These are phyloP conservation scores for Euplagia quadripunctaria DNA, from an alignment of 2,888 invertebrate genomes.

Conservation along the genomic window DNA sequence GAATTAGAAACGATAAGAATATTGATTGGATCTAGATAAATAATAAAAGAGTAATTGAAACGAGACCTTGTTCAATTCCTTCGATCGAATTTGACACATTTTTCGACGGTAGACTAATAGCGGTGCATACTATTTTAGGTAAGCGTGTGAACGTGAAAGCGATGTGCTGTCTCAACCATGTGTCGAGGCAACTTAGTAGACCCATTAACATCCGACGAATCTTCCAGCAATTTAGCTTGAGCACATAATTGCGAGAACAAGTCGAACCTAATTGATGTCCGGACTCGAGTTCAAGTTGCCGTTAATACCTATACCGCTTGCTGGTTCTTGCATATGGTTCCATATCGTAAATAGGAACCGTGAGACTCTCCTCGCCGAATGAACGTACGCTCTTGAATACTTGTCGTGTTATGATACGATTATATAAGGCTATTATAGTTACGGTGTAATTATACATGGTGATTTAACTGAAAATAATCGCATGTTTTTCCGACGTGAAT, in stretches of 20 bases:
- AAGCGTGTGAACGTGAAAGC: slow-evolving; percentile 41
- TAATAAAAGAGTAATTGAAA: slow-evolving; percentile 10
- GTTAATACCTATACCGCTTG: slow-evolving; percentile 63
- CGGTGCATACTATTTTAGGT: slow-evolving; percentile 12
- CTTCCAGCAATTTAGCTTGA: slow-evolving; percentile 84
- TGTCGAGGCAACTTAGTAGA: slow-evolving; percentile 74
- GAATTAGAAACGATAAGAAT: neutral
- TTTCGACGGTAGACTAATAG: neutral
- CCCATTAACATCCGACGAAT: slow-evolving; percentile 81
- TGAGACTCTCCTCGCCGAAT: slow-evolving; percentile 39
- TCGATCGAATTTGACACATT: slow-evolving; percentile 3
- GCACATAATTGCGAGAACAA: slow-evolving; percentile 86
- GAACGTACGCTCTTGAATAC: slow-evolving; percentile 21
- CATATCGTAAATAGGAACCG: slow-evolving; percentile 46
- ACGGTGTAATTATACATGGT: slow-evolving; percentile 39
- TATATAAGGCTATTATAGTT: slow-evolving; percentile 33
- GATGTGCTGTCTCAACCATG: slow-evolving; percentile 56
- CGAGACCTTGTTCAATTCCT: slow-evolving; percentile 2
- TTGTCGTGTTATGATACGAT: slow-evolving; percentile 40
- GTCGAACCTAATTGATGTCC: slow-evolving; percentile 83
- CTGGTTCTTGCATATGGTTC: slow-evolving; percentile 63
- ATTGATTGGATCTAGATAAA: neutral
- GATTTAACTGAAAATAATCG: slow-evolving; percentile 36
- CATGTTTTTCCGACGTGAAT: slow-evolving; percentile 18
- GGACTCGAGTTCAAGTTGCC: slow-evolving; percentile 78